Base-by-base conservation (phyloP, 2,888 invertebrate species). In the Beris morrisii region DNA sequence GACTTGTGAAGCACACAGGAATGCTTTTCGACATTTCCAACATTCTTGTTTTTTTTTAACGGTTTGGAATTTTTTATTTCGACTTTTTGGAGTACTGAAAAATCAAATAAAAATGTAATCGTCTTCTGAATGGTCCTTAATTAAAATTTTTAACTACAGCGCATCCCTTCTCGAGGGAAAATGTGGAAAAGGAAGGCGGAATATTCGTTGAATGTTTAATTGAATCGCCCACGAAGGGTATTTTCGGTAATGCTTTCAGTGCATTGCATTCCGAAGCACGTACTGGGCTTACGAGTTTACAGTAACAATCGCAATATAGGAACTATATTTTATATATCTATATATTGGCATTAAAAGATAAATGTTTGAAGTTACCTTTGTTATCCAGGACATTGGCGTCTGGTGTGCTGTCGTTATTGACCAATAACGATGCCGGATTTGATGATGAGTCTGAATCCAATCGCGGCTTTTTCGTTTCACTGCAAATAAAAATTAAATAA, bases 301-400 rank as follows among this genome's bases (percentile, higher is more conserved):
- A 22, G 22, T 22, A 22, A 22, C 22, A 22, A 22, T 22, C 22
- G 22, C 22, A 22, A 22, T 22, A 22, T 22, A 22, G 22, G 22
- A 2, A 22, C 22, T 22, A 22, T 22, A 22, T 22, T 22, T n/a
- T n/a, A n/a, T n/a, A n/a, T n/a, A n/a, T n/a, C n/a, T 2, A 22
- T 22, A 22, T 22, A 22, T 22, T 22, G 22, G 22, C 22, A 22
- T 22, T 22, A 22, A 22, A 22, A 22, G 22, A 22, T 22, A 22
- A 22, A 22, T 1, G 22, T 22, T 22, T 22, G 22, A 65, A 78
- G 84, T 81, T 79, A 86, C 86, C 85, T 82, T 84, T 84, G 69
- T 78, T 75, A 73, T 85, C 85, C 68, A 79, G 73, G 64, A 78
- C 73, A 56, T 81, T 81, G 68, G 48, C 48, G 48, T 54, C 67